These are phyloP conservation scores for Eonycteris spelaea DNA, from an alignment of 2,113 vertebrate genomes.

Conservation along the genomic window DNA sequence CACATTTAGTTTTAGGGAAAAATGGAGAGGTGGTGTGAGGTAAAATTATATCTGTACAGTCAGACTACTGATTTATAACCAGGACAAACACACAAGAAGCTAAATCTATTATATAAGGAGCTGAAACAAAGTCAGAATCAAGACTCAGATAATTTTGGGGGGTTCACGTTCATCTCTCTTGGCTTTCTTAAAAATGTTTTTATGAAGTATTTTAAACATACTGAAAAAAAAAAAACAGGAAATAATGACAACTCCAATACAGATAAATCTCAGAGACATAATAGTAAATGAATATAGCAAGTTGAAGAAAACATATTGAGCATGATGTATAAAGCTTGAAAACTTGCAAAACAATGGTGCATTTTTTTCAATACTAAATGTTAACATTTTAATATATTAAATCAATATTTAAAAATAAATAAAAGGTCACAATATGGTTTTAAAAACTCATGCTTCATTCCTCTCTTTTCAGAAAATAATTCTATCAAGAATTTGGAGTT, in stretches of 20 bases:
- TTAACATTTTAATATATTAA: not conserved
- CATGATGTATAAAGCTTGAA: not conserved
- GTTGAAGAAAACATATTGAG: not conserved
- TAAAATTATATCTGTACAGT: not conserved
- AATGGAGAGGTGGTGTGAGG: not conserved
- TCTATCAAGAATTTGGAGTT: not conserved
- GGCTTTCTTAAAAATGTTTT: constrained; percentile 3
- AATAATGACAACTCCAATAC: not conserved
- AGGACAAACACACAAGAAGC: not conserved
- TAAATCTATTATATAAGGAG: not conserved
- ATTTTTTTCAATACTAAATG: not conserved
- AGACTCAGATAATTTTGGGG: not conserved
- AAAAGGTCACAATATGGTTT: not conserved
- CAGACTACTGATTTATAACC: not conserved
- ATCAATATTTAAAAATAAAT: not conserved
- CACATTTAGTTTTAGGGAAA: not conserved
- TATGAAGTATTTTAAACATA: not conserved
- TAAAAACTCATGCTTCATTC: not conserved
- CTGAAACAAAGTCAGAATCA: not conserved
- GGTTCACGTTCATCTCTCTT: not conserved
- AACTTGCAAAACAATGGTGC: not conserved
- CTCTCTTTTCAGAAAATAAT: not conserved
- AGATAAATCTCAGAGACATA: constrained; percentile 14
- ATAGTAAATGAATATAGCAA: not conserved
- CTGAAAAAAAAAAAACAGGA: not conserved